Conservation (phyloP, 2,797 vertebrate genomes). For the Phoeniculus purpureus region DNA sequence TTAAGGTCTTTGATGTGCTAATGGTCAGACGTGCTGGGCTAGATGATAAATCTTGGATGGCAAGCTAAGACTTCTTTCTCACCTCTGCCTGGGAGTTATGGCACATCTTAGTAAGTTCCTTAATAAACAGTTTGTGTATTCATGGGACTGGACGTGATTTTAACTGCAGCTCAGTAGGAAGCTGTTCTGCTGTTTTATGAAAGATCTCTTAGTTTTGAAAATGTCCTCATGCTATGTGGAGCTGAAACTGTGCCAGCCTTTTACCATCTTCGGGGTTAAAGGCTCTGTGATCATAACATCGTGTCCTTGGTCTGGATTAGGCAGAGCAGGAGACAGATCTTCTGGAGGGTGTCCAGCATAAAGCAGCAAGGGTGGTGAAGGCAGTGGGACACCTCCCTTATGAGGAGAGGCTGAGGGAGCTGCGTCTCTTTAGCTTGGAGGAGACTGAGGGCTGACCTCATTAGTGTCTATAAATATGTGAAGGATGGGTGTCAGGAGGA, state of each 20-base stretch:
- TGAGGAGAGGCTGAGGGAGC: no score
- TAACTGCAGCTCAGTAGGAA: background rate
- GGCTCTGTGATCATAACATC: background rate
- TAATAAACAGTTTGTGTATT: background rate
- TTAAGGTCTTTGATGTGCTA: constrained; percentile 53
- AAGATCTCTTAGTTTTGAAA: constrained; percentile 13
- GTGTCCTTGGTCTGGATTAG: background rate
- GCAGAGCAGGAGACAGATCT: background rate
- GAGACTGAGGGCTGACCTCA: no score
- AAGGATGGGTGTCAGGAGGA: no score
- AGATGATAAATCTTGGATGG: constrained; percentile 41
- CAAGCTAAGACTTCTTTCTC: constrained; percentile 21
- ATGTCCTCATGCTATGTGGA: rapidly evolving
- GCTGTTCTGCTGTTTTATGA: background rate
- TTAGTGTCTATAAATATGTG: no score
- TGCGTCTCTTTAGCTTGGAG: no score
- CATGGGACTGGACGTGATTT: background rate
- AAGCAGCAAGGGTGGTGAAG: no score
- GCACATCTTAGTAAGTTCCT: constrained; percentile 28
- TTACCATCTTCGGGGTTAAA: background rate
- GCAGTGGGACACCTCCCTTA: no score
- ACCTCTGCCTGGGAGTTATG: constrained; percentile 14
- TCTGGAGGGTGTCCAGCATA: no score
- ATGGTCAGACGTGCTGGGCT: background rate
- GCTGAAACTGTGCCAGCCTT: background rate